phyloP scores from a whole-genome alignment of 2,113 vertebrate genomes.

The Anoura caudifer region DNA sequence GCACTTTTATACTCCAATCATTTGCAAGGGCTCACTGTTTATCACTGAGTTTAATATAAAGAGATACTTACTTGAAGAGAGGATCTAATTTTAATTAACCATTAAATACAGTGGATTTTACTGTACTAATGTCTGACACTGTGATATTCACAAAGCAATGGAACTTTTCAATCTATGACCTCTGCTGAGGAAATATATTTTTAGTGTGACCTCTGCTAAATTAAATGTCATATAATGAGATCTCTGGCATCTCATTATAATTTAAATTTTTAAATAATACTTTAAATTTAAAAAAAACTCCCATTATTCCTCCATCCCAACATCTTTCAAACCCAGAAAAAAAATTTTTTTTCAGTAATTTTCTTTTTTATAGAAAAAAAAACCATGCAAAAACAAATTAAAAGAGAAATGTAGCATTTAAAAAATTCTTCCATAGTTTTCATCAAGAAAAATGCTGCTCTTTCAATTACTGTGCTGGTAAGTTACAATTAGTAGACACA shows the following conservation, averaged over 20 bases:
- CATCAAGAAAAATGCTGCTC: background rate
- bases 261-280: background rate
- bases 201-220: background rate
- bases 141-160: background rate
- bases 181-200: background rate
- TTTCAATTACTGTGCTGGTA: background rate
- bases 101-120: slow-evolving; percentile 2
- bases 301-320: background rate
- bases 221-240: background rate
- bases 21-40: background rate
- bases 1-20: background rate
- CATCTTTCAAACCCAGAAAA: background rate
- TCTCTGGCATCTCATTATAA: background rate
- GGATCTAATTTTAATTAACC: background rate
- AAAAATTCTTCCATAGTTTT: background rate
- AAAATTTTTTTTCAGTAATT: slow-evolving; percentile 6
- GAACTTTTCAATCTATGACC: background rate
- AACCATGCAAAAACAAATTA: background rate
- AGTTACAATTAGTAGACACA: background rate
- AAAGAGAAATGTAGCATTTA: background rate
- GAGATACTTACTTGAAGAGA: background rate
- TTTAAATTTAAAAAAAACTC: background rate
- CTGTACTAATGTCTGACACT: background rate
- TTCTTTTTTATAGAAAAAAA: slow-evolving; percentile 17
- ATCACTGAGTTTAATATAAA: background rate